Conservation (phyloP, 1,140 invertebrate species). For the Drosophila dunni region DNA sequence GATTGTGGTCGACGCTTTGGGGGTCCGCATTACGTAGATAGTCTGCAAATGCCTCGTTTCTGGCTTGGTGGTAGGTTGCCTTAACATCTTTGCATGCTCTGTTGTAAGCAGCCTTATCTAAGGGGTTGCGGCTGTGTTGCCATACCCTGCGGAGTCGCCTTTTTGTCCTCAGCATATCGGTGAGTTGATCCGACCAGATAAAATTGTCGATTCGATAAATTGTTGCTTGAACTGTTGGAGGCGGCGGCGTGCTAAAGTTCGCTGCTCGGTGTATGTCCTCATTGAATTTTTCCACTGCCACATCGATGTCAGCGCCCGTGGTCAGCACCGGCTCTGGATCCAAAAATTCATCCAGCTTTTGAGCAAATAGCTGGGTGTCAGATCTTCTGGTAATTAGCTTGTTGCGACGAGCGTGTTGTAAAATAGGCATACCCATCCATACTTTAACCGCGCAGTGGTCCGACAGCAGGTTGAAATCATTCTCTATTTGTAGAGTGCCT, state of each 20-base stretch:
- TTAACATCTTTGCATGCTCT: constrained; percentile 11
- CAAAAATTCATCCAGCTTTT: not conserved
- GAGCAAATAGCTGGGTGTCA: not conserved
- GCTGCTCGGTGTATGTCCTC: too few species aligned
- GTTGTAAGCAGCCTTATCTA: not conserved
- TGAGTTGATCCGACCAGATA: constrained; percentile 6
- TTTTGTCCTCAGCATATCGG: not conserved
- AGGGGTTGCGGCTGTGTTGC: not conserved
- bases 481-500: not conserved
- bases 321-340: not conserved
- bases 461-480: not conserved
- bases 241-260: too few species aligned
- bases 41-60: not conserved
- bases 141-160: not conserved
- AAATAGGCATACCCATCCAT: not conserved
- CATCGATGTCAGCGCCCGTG: too few species aligned
- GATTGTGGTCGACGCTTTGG: not conserved
- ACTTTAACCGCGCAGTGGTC: constrained; percentile 7
- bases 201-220: not conserved
- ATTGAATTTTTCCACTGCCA: too few species aligned
- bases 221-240: too few species aligned
- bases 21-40: not conserved
- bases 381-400: constrained; percentile 4
- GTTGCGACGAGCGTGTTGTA: not conserved
- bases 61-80: not conserved